Evolutionary conservation across 2,888 invertebrate genomes (phyloP).

Genomic region (Drosophila emarginata): DNA sequence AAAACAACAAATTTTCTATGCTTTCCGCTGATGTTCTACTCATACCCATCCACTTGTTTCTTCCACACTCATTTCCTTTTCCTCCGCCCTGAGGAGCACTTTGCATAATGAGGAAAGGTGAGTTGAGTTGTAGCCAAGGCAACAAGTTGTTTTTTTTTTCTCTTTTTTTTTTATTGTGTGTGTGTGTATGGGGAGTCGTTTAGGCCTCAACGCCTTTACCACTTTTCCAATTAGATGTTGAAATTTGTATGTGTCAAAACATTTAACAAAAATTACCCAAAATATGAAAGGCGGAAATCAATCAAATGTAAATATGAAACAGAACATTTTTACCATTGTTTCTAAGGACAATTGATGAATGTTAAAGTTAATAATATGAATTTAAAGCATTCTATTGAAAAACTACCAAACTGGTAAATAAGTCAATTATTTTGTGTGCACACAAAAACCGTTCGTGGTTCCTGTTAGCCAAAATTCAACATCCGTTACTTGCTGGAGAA

Average conservation of each 20-base stretch:
- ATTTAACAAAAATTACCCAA: slow-evolving; percentile 30
- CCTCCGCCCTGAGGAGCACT: slow-evolving; percentile 45
- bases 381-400: too few species aligned
- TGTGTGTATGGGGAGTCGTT: neutral
- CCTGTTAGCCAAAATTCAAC: neutral
- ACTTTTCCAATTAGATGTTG: neutral
- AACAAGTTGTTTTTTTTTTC: neutral
- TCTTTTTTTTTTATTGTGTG: neutral
- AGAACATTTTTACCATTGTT: neutral
- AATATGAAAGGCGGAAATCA: slow-evolving; percentile 21
- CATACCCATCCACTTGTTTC: neutral
- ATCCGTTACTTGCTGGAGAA: neutral
- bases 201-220: neutral
- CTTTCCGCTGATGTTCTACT: neutral
- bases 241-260: slow-evolving; percentile 7
- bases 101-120: slow-evolving; percentile 66
- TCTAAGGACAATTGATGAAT: too few species aligned
- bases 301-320: neutral
- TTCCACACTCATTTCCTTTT: neutral
- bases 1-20: slow-evolving; percentile 33
- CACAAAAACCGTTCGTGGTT: too few species aligned
- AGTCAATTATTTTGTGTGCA: too few species aligned
- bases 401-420: too few species aligned
- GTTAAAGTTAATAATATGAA: too few species aligned
- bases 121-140: slow-evolving; percentile 8